Evolutionary conservation across 2,113 vertebrate species (phyloP).

Genomic region (Nibea albiflora): DNA sequence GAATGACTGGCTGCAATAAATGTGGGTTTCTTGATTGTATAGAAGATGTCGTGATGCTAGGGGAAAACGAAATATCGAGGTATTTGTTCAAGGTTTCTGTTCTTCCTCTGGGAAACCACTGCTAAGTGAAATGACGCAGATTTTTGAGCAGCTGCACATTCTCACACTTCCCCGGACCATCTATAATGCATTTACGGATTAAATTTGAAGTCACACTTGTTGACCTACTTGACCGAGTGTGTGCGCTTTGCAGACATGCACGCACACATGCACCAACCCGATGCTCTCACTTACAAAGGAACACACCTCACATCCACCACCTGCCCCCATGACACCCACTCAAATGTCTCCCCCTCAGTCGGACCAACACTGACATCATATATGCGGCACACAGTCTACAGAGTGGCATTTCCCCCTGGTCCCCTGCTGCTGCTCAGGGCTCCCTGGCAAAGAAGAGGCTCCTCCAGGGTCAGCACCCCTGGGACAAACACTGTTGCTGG

Average conservation of each 20-base stretch:
- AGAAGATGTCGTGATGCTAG: not conserved
- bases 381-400: conserved; percentile 47
- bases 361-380: conserved; percentile 40
- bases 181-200: conserved; percentile 59
- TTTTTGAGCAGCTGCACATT: conserved; percentile 14
- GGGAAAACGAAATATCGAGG: conserved; percentile 18
- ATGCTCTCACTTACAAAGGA: not conserved
- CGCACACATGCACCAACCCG: no score
- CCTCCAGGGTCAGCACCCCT: conserved; percentile 61
- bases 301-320: conserved; percentile 1
- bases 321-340: conserved; percentile 22
- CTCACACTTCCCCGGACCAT: conserved; percentile 30
- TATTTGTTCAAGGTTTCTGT: not conserved
- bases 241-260: not conserved
- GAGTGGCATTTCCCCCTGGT: conserved; percentile 57
- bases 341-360: conserved; percentile 23
- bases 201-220: conserved; percentile 26
- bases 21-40: conserved; percentile 6
- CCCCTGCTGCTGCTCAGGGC: conserved; percentile 55
- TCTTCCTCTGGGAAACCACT: conserved; percentile 32
- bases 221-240: not conserved
- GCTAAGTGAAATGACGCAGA: conserved; percentile 38
- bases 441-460: conserved; percentile 66
- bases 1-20: conserved; percentile 17
- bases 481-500: conserved; percentile 53